Base-by-base conservation (phyloP, 2,797 vertebrate species). In the Melanogrammus aeglefinus region DNA sequence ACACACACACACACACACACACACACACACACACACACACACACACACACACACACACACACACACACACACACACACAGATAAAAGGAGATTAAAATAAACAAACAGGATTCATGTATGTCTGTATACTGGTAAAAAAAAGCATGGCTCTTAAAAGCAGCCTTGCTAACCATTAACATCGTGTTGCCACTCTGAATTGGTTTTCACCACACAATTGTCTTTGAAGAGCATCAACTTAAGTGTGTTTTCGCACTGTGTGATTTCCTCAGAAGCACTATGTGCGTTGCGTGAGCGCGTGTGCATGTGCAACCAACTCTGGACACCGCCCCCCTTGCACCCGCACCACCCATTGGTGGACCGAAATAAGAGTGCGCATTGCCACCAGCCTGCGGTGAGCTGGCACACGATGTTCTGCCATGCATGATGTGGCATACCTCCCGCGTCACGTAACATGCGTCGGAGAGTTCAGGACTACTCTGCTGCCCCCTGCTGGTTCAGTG, bases 401-500 rank as follows among this genome's bases (percentile, higher is more conserved):
- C 29, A 71, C 21, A n/a, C n/a, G 18, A 8, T 63, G 21, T 1
- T 18, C 8, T 63, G 57, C 57, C 57, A 63, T 24, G 6, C 57
- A 63, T 24, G 57, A 63, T 63, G 57, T n/a, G 57, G 5, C 14
- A 21, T 21, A 21, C 44, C 51, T 57, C 51, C 21, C 51, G 18
- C 6, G 12, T 9, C n/a, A 9, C n/a, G 16, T 21, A 4, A 21
- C 21, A 63, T 51, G 47, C 3, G 47, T 1, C 6, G 51, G 18
- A 8, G 57, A 33, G 31, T 72, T 72, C 4, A 7, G 8, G 10
- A 35, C 13, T 16, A n/a, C 29, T 71, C 77, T 13, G 41, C 10
- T 12, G 12, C 80, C 75, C 33, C 44, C 51, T 0, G 14, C 13
- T 14, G 57, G 31, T 31, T 95, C 94, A 97, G 89, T 95, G 94